A percentile compares a stretch with the other conserved stretches of the same genome.
Conservation (phyloP, 37 sponge, comb jelly and placozoan species). For the Spongilla lacustris region DNA sequence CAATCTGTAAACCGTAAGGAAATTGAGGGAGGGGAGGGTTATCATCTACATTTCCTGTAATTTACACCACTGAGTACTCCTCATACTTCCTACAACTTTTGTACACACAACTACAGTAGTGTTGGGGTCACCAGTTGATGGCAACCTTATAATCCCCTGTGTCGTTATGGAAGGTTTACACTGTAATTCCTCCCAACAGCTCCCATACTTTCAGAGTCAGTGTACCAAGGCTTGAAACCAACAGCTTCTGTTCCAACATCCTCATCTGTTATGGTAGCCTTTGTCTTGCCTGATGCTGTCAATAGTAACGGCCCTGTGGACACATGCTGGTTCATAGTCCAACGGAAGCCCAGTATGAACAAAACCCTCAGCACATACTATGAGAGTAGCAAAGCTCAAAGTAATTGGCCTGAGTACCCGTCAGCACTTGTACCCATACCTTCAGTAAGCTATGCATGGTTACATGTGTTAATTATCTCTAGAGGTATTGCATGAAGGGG, state of each 20-base stretch:
- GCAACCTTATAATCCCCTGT: no score
- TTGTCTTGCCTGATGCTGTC: background rate
- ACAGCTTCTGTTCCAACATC: no score
- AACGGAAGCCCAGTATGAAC: conserved; percentile 21
- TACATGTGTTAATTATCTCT: no score
- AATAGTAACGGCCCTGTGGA: conserved; percentile 49
- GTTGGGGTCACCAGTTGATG: no score
- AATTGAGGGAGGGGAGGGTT: background rate
- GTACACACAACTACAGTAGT: no score
- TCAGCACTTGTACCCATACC: background rate
- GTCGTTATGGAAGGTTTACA: background rate
- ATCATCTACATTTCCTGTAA: background rate
- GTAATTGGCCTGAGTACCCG: conserved; percentile 26
- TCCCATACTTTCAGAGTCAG: background rate
- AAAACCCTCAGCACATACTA: conserved; percentile 26
- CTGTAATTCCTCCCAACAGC: background rate
- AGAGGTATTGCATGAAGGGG: no score
- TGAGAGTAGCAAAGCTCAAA: conserved; percentile 12
- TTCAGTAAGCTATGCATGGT: background rate
- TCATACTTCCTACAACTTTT: no score
- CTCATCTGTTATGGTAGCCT: background rate
- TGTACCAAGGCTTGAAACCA: background rate
- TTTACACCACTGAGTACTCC: no score
- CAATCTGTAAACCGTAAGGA: conserved; percentile 1
- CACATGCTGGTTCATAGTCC: background rate